phyloP scores from a whole-genome alignment of 2,888 invertebrate species.

The Amorpha juglandis region DNA sequence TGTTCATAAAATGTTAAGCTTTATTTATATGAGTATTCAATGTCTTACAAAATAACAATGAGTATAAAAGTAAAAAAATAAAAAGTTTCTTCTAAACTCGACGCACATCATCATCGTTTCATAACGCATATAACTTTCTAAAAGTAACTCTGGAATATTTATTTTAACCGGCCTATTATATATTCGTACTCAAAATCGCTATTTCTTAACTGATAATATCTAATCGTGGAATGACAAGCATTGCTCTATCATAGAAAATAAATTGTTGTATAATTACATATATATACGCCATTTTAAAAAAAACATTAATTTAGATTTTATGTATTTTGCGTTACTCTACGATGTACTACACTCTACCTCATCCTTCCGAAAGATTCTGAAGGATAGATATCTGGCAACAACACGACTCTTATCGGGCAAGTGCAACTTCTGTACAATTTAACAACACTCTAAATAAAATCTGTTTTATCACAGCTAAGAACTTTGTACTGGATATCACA shows the following conservation, averaged over 20 bases:
- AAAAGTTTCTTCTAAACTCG: no score
- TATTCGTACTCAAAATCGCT: not conserved
- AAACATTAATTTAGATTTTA: not conserved
- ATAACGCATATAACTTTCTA: slow-evolving; percentile 3
- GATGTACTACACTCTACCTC: not conserved
- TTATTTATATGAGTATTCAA: slow-evolving; percentile 22
- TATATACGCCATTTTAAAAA: no score
- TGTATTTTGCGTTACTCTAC: not conserved
- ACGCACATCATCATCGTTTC: not conserved
- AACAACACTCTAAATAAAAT: slow-evolving; percentile 26
- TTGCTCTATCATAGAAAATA: no score
- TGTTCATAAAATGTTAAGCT: not conserved
- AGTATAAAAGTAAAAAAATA: slow-evolving; percentile 12
- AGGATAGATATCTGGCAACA: not conserved
- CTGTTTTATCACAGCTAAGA: slow-evolving; percentile 52
- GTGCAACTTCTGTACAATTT: slow-evolving; percentile 21
- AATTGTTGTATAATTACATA: no score
- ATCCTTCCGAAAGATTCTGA: not conserved
- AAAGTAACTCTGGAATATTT: no score
- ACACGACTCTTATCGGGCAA: not conserved
- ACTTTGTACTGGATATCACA: slow-evolving; percentile 50
- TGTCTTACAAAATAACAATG: slow-evolving; percentile 8
- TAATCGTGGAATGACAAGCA: no score
- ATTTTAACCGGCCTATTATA: no score
- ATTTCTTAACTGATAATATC: not conserved